Conservation (phyloP, 1,140 invertebrate genomes). For the Asbolus verrucosus region DNA sequence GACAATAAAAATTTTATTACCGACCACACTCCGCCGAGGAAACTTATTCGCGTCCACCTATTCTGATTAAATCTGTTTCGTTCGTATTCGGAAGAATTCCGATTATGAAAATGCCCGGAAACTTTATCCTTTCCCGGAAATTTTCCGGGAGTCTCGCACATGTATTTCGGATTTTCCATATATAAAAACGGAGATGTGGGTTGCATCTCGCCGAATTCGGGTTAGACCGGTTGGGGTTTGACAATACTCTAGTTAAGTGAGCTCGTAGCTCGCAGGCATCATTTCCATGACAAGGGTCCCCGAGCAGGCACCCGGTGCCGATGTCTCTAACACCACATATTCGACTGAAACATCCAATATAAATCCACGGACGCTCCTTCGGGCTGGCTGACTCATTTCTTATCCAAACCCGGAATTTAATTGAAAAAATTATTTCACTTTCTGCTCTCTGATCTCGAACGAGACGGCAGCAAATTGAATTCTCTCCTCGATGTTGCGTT, state of each 20-base stretch:
- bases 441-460: no score
- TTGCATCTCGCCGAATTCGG: constrained; percentile 12
- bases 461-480: no score
- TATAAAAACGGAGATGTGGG: background rate
- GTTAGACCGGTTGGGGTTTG: constrained; percentile 44
- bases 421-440: no score
- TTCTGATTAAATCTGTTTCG: background rate
- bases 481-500: no score
- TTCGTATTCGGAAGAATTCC: background rate
- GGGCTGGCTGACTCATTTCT: constrained; percentile 31
- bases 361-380: constrained; percentile 29
- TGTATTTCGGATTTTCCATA: constrained; percentile 11
- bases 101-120: constrained; percentile 8
- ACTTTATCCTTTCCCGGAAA: constrained; percentile 1
- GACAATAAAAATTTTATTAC: constrained; percentile 28
- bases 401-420: constrained; percentile 24
- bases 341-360: constrained; percentile 36
- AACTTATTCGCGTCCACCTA: background rate
- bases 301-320: constrained; percentile 39
- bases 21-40: background rate
- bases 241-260: constrained; percentile 48
- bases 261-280: constrained; percentile 40
- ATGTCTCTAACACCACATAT: constrained; percentile 38
- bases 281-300: constrained; percentile 45
- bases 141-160: background rate